Percentiles rank a stretch among this genome's conserved stretches.
These are phyloP conservation scores for Heliconius eleuchia DNA, from an alignment of 1,140 invertebrate genomes.

Conservation along the genomic window DNA sequence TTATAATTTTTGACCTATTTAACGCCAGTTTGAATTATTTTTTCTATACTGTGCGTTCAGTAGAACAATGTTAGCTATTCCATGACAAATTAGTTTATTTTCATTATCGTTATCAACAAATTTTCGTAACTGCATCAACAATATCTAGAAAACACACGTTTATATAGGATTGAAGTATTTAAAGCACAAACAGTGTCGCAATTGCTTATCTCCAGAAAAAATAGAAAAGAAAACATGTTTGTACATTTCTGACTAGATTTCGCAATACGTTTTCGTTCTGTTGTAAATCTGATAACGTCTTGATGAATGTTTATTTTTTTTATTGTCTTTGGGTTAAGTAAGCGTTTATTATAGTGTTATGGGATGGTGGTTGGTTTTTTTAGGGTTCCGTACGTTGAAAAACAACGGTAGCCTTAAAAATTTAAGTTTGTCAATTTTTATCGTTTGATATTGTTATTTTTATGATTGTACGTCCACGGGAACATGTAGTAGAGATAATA, in stretches of 20 bases:
- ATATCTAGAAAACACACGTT: not conserved
- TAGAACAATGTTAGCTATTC: not conserved
- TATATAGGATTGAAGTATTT: constrained; percentile 1
- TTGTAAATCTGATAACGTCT: not conserved
- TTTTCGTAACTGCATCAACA: not conserved
- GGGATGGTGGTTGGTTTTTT: not conserved
- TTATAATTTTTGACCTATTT: no score
- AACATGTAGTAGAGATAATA: no score
- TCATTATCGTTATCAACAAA: not conserved
- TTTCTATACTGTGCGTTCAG: not conserved
- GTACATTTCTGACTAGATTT: not conserved
- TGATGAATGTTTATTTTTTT: constrained; percentile 1
- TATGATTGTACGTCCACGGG: no score
- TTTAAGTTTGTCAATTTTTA: no score
- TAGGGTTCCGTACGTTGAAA: no score
- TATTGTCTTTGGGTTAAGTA: not conserved
- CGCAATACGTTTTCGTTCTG: constrained; percentile 14
- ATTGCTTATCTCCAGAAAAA: constrained; percentile 22
- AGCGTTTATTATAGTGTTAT: not conserved
- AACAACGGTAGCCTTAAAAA: no score
- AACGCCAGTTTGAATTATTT: not conserved
- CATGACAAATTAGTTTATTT: not conserved
- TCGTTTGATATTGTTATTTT: no score
- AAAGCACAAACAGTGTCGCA: constrained; percentile 19
- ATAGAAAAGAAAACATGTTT: constrained; percentile 23